Conservation (phyloP, 2,797 vertebrate species). For the Phyllotis vaccarum region DNA sequence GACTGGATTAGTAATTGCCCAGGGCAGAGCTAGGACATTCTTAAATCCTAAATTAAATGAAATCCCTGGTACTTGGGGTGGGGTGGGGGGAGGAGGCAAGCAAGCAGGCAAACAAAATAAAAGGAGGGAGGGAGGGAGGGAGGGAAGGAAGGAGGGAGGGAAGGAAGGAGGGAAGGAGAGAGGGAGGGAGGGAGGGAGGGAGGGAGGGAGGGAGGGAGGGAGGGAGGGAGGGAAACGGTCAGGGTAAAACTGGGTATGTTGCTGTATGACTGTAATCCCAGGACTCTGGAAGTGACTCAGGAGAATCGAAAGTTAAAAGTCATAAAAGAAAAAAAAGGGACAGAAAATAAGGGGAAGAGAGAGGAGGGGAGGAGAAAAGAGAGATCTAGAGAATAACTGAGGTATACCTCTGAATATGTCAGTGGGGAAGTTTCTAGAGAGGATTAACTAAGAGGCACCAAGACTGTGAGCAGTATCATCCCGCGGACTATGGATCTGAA, state of each 20-base stretch:
- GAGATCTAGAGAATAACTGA: not conserved
- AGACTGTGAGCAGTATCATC: no score
- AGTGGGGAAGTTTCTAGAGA: not conserved
- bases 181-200: no score
- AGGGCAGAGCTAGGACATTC: not conserved
- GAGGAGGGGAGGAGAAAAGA: no score
- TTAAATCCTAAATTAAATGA: not conserved
- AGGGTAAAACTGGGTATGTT: not conserved
- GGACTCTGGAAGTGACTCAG: not conserved
- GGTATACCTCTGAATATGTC: not conserved
- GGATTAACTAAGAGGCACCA: not conserved
- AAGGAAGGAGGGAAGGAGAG: no score
- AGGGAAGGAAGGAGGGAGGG: not conserved
- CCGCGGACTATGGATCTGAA: not conserved
- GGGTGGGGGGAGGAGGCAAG: no score
- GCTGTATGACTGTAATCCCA: not conserved
- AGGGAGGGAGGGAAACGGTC: no score
- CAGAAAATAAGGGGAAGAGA: rapidly evolving
- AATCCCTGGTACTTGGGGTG: not conserved
- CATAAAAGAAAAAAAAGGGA: not conserved
- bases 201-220: no score
- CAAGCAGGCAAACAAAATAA: not conserved
- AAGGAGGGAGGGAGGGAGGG: no score
- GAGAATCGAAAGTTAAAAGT: not conserved
- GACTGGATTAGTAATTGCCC: not conserved